Evolutionary conservation across 2,113 vertebrate genomes (phyloP).

Genomic region (Chinchilla lanigera): DNA sequence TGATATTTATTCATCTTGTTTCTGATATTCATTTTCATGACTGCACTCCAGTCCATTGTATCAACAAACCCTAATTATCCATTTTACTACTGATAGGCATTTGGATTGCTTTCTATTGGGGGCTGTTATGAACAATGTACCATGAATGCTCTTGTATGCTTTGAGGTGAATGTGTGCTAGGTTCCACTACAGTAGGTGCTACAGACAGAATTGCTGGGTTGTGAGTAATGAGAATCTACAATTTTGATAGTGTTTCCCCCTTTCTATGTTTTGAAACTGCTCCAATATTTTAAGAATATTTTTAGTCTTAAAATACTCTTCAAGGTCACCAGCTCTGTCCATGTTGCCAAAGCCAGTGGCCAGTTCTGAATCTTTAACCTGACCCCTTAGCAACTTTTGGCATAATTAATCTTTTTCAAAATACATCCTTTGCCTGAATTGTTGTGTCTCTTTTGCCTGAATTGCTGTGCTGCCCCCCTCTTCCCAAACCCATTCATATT

Average conservation of each 20-base stretch:
- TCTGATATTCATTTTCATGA: background rate
- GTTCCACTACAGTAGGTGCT: background rate
- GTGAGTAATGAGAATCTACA: background rate
- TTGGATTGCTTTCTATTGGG: background rate
- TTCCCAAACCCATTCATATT: background rate
- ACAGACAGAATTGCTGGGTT: background rate
- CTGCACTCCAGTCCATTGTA: background rate
- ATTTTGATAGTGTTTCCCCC: background rate
- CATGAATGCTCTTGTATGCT: background rate
- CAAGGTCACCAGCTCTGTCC: background rate
- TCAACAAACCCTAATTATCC: background rate
- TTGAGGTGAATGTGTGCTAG: background rate
- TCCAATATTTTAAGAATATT: background rate
- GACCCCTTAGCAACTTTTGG: background rate
- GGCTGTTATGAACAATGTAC: background rate
- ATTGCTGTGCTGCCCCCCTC: background rate
- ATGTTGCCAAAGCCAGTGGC: background rate
- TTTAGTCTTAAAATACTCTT: background rate
- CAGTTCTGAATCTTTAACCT: background rate
- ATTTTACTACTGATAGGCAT: background rate
- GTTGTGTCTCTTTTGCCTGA: background rate
- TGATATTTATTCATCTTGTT: background rate
- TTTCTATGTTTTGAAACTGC: background rate
- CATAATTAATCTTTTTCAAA: background rate
- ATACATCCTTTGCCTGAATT: background rate